phyloP scores from a whole-genome alignment of 2,888 invertebrate species.

The Synanthedon myopaeformis region DNA sequence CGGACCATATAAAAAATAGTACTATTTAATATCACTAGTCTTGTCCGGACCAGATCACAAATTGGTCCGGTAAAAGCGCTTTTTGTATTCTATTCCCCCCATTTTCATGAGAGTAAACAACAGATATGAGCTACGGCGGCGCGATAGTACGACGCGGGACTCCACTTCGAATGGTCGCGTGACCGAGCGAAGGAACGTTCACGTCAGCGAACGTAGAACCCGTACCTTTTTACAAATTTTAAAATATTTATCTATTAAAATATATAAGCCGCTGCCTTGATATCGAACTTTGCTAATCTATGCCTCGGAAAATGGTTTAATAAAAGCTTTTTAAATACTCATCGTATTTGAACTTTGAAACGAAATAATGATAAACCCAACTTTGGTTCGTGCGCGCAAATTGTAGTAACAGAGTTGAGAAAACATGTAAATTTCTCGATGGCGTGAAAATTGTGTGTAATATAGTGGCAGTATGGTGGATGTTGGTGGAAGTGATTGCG shows the following conservation, averaged over 20 bases:
- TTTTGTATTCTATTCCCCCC: conserved; percentile 40
- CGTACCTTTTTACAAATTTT: background rate
- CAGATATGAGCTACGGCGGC: conserved; percentile 23
- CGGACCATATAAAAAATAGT: no score
- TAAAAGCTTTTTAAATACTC: conserved; percentile 15
- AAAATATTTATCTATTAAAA: background rate
- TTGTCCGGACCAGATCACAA: background rate
- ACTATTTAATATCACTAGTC: no score
- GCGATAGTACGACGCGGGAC: conserved; percentile 57
- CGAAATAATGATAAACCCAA: background rate
- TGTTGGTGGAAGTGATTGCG: conserved; percentile 65
- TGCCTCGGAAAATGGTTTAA: conserved; percentile 3
- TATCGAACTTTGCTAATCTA: conserved; percentile 45
- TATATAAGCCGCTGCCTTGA: conserved; percentile 7
- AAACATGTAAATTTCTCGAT: conserved; percentile 56
- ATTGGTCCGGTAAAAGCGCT: conserved; percentile 24
- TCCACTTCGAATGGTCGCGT: conserved; percentile 47
- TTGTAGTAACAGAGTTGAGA: conserved; percentile 5
- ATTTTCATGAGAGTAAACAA: conserved; percentile 59
- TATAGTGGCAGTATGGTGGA: conserved; percentile 66
- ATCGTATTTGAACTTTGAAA: conserved; percentile 10
- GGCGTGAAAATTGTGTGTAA: conserved; percentile 49
- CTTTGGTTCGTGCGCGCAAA: background rate
- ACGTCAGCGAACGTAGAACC: conserved; percentile 13
- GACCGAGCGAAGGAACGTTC: conserved; percentile 17